Evolutionary conservation across 2,113 vertebrate genomes (phyloP), one percentile per base, ranked within the genome.

Genomic region (Larimichthys crocea): DNA sequence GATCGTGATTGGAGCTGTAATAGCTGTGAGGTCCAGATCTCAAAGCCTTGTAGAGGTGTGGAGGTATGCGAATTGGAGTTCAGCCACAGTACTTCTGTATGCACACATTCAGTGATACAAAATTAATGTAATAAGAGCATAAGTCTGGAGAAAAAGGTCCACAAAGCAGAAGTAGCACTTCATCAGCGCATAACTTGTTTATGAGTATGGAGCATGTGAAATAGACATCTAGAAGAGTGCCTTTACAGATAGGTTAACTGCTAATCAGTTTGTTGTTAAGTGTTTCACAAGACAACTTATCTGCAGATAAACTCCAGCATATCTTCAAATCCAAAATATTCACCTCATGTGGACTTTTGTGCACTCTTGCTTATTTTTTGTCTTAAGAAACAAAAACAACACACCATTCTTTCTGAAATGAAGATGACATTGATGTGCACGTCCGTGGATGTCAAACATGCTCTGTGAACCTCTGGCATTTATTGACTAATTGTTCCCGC

Each of bases 401-500:
- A 68, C 67, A n/a, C 40, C 50, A n/a, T 40, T 49, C 57, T 20
- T 16, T 26, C 49, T 80, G 59, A 65, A 57, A 35, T 3, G 26
- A 70, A 42, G 56, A 22, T 50, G 50, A 61, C 67, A 31, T 7
- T 20, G 20, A 29, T 24, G 26, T 60, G 19, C 50, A 50, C 1
- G 9, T 5, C 42, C 0, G 5, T 56, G 20, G 40, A 70, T 56
- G 82, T 79, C 70, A 68, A 56, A 69, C 49, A 68, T 1, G 56
- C 35, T 75, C 20, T 9, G 1, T 14, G 20, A 53, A 76, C 67
- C 44, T 62, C 46, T 73, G 62, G 3, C 53, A 59, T 69, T 69
- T 61, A 73, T 57, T 2, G n/a, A 11, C 68, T 77, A 74, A 88
- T 86, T 83, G 56, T 79, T 75, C 71, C 70, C 29, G 62, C 20